These are phyloP conservation scores for Chrysodeixis includens DNA, from an alignment of 2,888 invertebrate genomes.

Conservation along the genomic window DNA sequence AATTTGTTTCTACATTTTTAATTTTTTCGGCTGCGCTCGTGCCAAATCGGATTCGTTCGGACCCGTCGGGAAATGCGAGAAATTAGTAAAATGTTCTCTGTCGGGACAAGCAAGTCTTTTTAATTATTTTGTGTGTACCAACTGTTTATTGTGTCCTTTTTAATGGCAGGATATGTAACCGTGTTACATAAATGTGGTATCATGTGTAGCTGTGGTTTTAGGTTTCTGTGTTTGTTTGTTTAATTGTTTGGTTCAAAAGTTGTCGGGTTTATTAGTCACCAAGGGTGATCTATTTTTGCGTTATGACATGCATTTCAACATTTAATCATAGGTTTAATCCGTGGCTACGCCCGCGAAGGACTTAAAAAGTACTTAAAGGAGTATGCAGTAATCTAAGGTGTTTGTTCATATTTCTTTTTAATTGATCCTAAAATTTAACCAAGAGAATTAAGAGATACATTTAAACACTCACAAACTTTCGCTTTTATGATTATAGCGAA, in stretches of 20 bases:
- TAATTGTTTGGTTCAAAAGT: neutral
- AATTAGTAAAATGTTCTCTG: slow-evolving; percentile 29
- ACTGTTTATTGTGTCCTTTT: slow-evolving; percentile 22
- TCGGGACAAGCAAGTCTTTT: slow-evolving; percentile 28
- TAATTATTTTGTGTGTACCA: slow-evolving; percentile 42
- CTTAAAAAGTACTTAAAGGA: no score
- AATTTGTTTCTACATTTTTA: slow-evolving; percentile 32
- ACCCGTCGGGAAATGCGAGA: slow-evolving; percentile 48
- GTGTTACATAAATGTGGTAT: neutral
- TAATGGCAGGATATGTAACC: neutral
- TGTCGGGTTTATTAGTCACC: no score
- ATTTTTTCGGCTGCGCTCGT: slow-evolving; percentile 33
- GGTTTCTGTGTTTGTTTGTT: neutral
- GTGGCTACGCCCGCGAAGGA: no score
- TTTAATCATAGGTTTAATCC: no score
- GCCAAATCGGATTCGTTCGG: slow-evolving; percentile 26
- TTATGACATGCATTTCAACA: no score
- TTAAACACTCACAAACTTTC: no score
- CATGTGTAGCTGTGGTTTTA: neutral
- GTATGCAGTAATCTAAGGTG: no score
- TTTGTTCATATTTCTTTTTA: no score
- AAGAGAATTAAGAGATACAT: no score
- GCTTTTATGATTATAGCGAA: no score
- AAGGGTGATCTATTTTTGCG: no score
- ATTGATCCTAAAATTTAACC: no score